Evolutionary conservation across 2,888 invertebrate species (phyloP).

Genomic region (Eristalinus aeneus): DNA sequence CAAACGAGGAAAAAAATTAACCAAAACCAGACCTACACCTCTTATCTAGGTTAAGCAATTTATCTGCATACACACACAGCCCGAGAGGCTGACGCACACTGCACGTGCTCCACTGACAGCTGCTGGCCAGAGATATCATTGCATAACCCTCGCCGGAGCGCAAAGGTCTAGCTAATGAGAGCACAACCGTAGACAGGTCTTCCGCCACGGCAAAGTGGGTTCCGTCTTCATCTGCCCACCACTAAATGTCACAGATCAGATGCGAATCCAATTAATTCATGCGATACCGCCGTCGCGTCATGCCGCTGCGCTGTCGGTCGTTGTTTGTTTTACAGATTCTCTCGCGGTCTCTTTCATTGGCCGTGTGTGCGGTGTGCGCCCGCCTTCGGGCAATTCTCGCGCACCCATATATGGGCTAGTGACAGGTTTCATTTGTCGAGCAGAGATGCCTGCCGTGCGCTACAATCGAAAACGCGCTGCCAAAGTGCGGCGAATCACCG

Average conservation of each 20-base stretch:
- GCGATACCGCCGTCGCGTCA: slow-evolving; percentile 8
- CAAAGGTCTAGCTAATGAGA: background rate
- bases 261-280: slow-evolving; percentile 60
- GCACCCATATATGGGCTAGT: slow-evolving; percentile 19
- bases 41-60: slow-evolving; percentile 33
- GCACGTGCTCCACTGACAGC: slow-evolving; percentile 25
- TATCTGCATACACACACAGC: slow-evolving; percentile 24
- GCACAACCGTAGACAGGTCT: background rate
- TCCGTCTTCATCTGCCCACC: background rate
- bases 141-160: background rate
- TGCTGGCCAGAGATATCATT: background rate
- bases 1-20: background rate
- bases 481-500: slow-evolving; percentile 38
- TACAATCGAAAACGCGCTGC: slow-evolving; percentile 16
- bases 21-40: background rate
- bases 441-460: slow-evolving; percentile 27
- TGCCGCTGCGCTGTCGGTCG: background rate
- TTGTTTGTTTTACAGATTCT: background rate
- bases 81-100: background rate
- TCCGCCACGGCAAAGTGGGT: background rate
- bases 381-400: background rate
- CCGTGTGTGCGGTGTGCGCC: background rate
- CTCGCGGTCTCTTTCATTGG: background rate
- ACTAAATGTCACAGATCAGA: slow-evolving; percentile 60
- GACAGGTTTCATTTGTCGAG: slow-evolving; percentile 30